Percentiles rank a stretch among this genome's conserved stretches.
Evolutionary conservation across 2,113 vertebrate genomes (phyloP).

Genomic region (Peromyscus californicus): DNA sequence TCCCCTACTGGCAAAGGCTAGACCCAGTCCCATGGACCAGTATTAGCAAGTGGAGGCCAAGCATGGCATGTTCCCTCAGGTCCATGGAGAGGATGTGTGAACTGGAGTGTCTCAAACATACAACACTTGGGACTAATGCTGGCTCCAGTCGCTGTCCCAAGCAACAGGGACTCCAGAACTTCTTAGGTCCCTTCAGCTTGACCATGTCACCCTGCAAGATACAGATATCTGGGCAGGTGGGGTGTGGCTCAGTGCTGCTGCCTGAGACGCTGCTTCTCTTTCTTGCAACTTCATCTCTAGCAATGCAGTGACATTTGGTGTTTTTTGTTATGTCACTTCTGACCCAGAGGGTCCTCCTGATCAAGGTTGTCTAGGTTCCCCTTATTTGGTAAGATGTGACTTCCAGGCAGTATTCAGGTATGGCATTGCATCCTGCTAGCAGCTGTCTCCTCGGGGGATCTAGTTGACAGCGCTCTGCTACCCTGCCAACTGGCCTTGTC

Average conservation of each 20-base stretch:
- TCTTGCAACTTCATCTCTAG: background rate
- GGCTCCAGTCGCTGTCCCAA: background rate
- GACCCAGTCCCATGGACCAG: background rate
- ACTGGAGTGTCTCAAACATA: background rate
- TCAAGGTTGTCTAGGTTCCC: background rate
- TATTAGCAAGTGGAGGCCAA: background rate
- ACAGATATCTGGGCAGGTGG: background rate
- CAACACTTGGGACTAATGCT: background rate
- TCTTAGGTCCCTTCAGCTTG: background rate
- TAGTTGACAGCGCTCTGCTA: background rate
- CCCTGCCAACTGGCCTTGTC: background rate
- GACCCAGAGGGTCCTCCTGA: background rate
- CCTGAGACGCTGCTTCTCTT: no score
- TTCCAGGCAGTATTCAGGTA: background rate
- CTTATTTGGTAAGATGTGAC: no score
- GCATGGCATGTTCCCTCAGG: no score
- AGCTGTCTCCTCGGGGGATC: background rate
- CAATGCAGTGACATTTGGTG: no score
- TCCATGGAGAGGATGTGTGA: background rate
- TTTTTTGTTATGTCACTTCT: background rate
- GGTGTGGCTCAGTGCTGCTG: background rate
- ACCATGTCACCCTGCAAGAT: background rate
- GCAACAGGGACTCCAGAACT: background rate
- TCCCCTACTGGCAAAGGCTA: background rate
- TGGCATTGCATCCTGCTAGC: background rate